Base-by-base conservation (phyloP, 2,888 invertebrate species). In the Ophioninae sp. region DNA sequence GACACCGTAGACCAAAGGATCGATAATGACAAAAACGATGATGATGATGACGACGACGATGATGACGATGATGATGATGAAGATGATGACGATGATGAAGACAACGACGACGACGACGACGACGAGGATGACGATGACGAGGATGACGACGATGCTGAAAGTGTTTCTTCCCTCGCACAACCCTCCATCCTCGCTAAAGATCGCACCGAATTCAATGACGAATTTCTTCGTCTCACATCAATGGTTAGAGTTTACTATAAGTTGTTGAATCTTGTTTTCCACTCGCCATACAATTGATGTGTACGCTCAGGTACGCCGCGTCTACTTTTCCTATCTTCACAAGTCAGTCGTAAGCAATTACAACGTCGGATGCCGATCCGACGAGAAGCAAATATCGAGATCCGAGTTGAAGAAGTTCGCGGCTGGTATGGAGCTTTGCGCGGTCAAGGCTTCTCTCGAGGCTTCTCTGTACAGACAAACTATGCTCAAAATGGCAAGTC, bases 311-410 rank as follows among this genome's bases (percentile, higher is more conserved):
- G 91, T 91, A 59, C 89, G 91, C 73, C 83, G 89, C 7, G 90
- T 90, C 0, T 91, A 91, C 77, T 90, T 90, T 61, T 89, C 90
- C 0, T 89, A 91, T 75, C 88, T 91, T 7, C 88, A 90, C 70
- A 90, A 91, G 83, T 91, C 91, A 17, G 82, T 91, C 13, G 81
- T 90, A 7, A 88, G 85, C 69, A 91, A 91, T 83, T 91, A 91
- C 62, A 85, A 87, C 23, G 78, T 87, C 8, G 90, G 89, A 67
- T 89, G 87, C 37, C 84, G 88, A 64, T 59, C 86, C 2, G 88
- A 86, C 23, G 75, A 88, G 2, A 62, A 85, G 57, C 82, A 87
- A 30, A 74, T 87, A 17, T 82, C 86, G 6, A 87, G 85, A 10
- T 73, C 67, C 7, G 82, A 89, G 37, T 85, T 91, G 41, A 90